phyloP scores from a whole-genome alignment of 2,888 invertebrate species.

The Polydrusus pterygomalis region DNA sequence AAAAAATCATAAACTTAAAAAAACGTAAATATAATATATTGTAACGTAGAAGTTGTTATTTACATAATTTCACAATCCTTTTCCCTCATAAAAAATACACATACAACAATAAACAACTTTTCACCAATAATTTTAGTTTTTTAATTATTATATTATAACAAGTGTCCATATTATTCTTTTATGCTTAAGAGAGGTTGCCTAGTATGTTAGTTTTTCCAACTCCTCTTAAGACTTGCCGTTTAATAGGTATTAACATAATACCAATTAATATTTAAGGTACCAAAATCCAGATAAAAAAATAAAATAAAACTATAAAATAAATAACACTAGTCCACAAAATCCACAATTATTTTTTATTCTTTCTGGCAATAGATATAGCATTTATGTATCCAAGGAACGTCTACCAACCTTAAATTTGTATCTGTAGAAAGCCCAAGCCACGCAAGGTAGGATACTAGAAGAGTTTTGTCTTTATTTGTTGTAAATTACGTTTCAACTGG shows the following conservation, averaged over 20 bases:
- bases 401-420: no score
- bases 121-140: slow-evolving; percentile 1
- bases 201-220: background rate
- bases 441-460: no score
- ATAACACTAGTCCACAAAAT: no score
- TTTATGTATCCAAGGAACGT: no score
- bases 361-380: no score
- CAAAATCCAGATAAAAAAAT: background rate
- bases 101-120: background rate
- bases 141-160: no score
- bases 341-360: no score
- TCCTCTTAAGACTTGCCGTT: background rate
- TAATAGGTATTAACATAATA: background rate
- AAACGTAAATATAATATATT: slow-evolving; percentile 13
- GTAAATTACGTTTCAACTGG: no score
- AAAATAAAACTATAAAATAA: no score
- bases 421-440: no score
- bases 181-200: background rate
- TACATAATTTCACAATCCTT: slow-evolving; percentile 29
- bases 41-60: slow-evolving; percentile 5
- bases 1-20: slow-evolving; percentile 48
- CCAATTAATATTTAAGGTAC: background rate
- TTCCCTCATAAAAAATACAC: background rate
- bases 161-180: background rate
- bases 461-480: no score